These are phyloP conservation scores for Tillus elongatus DNA, from an alignment of 2,888 invertebrate genomes.

Conservation along the genomic window DNA sequence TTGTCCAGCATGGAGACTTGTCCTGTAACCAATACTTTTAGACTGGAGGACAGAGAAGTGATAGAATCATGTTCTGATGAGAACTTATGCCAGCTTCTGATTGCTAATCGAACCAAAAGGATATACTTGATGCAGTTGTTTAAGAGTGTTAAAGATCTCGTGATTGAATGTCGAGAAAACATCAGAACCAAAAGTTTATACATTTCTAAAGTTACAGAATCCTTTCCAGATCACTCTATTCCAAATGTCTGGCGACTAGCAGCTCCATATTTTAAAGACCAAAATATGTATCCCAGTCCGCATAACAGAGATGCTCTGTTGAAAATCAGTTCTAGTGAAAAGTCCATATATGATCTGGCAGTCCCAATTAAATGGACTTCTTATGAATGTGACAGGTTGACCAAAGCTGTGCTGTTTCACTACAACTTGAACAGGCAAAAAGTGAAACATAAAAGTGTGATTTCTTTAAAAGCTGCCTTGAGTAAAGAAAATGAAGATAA, in stretches of 20 bases:
- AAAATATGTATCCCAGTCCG: constrained; percentile 45
- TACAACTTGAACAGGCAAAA: constrained; percentile 24
- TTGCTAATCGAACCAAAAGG: constrained; percentile 27
- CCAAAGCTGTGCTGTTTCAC: constrained; percentile 24
- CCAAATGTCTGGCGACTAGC: constrained; percentile 32
- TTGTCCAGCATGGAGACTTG: no score
- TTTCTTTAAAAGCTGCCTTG: constrained; percentile 7
- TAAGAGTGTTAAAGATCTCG: constrained; percentile 25
- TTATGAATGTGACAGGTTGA: constrained; percentile 25
- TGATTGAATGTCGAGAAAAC: constrained; percentile 22
- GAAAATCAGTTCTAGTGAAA: constrained; percentile 31
- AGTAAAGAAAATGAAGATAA: constrained; percentile 16
- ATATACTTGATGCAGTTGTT: constrained; percentile 24
- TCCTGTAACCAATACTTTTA: no score
- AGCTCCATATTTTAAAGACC: constrained; percentile 61
- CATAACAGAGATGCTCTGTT: constrained; percentile 47
- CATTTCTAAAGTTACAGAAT: constrained; percentile 7
- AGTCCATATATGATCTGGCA: constrained; percentile 27
- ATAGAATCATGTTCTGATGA: constrained; percentile 26
- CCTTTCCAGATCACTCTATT: background rate
- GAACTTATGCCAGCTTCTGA: constrained; percentile 24
- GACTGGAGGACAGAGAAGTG: constrained; percentile 25
- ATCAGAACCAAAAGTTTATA: constrained; percentile 16
- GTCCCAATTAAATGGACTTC: constrained; percentile 34
- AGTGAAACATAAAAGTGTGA: constrained; percentile 16